Conservation (phyloP, 2,113 vertebrate species). For the Gracilinanus agilis region DNA sequence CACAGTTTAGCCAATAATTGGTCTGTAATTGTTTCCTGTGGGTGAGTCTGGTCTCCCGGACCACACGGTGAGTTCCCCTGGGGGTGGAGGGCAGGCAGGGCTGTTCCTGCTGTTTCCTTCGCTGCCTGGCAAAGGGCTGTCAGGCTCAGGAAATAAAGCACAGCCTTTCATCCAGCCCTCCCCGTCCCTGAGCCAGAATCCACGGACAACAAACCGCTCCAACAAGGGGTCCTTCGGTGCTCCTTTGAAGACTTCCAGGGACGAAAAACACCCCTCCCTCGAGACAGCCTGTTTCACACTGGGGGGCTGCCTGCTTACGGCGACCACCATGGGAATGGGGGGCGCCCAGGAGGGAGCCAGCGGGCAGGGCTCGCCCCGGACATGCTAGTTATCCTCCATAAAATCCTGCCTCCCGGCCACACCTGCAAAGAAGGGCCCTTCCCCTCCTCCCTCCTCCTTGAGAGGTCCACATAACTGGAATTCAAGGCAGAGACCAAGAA, state of each 20-base stretch:
- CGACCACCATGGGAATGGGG: no score
- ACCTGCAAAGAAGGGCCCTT: background rate
- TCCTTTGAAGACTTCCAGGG: background rate
- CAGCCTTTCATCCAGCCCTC: background rate
- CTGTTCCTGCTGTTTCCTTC: background rate
- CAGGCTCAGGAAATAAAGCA: background rate
- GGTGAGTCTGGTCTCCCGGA: background rate
- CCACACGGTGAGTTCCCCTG: constrained; percentile 1
- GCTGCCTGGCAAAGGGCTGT: background rate
- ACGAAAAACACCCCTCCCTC: background rate
- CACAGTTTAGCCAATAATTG: background rate
- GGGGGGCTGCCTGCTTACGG: no score
- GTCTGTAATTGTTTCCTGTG: background rate
- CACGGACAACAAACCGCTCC: background rate
- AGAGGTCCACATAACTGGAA: background rate
- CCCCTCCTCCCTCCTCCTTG: background rate
- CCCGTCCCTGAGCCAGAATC: background rate
- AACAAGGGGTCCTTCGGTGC: background rate
- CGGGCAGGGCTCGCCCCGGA: background rate
- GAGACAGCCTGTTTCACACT: background rate
- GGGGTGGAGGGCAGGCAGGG: background rate
- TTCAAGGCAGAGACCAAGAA: background rate
- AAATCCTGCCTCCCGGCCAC: background rate
- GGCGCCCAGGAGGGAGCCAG: background rate
- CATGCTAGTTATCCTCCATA: background rate